Percentiles rank a stretch among this genome's conserved stretches.
These are phyloP conservation scores for Chloebia gouldiae DNA, from an alignment of 2,113 vertebrate species.

Conservation along the genomic window DNA sequence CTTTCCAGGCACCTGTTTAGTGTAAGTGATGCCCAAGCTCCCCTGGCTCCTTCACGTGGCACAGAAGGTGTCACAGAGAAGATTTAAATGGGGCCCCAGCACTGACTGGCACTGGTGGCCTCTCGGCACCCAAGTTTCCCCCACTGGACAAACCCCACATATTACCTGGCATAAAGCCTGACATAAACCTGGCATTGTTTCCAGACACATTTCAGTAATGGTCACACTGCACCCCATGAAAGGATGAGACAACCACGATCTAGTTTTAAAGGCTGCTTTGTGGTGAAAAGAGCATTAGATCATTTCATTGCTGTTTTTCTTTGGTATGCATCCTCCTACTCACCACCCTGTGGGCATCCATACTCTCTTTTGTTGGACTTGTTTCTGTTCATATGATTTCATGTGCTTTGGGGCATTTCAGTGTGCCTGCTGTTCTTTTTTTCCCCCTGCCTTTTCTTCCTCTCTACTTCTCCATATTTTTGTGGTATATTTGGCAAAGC, in stretches of 20 bases:
- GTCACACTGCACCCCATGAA: background rate
- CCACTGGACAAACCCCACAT: background rate
- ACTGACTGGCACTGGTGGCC: background rate
- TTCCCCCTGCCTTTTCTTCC: background rate
- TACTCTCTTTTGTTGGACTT: constrained; percentile 25
- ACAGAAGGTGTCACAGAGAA: background rate
- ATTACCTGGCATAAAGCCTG: background rate
- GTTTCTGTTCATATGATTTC: constrained; percentile 39
- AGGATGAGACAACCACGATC: background rate
- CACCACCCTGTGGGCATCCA: constrained; percentile 40
- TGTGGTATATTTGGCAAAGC: constrained; percentile 50
- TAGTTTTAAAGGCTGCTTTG: constrained; percentile 19
- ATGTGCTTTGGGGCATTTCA: constrained; percentile 37
- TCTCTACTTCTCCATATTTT: constrained; percentile 49
- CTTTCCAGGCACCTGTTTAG: background rate
- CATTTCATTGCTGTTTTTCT: constrained; percentile 37
- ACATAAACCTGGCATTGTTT: background rate
- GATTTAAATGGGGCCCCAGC: background rate
- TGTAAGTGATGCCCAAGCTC: fast-evolving
- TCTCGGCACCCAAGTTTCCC: background rate
- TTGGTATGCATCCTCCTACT: constrained; percentile 23
- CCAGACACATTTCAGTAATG: background rate
- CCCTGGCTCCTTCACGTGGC: background rate
- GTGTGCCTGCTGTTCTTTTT: background rate
- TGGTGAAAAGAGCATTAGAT: constrained; percentile 42